A percentile compares a stretch with the other conserved stretches of the same genome.
These are phyloP conservation scores for Serripes groenlandicus DNA, from an alignment of 2,888 invertebrate species.

Conservation along the genomic window DNA sequence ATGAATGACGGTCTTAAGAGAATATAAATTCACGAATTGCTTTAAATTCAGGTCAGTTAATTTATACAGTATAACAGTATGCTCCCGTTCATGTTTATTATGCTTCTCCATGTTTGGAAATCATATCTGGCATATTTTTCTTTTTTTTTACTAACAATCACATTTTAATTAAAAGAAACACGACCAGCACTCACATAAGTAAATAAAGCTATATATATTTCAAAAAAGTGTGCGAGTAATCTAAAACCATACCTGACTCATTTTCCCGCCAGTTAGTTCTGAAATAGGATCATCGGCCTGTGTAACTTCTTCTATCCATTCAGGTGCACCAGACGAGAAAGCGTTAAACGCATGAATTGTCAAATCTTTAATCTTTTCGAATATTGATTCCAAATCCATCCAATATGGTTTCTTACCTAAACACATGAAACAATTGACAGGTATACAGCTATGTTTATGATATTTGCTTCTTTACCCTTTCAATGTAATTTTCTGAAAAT, in stretches of 20 bases:
- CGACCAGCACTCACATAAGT: background rate
- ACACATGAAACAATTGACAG: no score
- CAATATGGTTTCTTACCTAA: conserved; percentile 74
- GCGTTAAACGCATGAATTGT: conserved; percentile 49
- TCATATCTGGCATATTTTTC: background rate
- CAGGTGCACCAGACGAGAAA: conserved; percentile 56
- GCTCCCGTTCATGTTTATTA: no score
- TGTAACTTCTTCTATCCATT: conserved; percentile 61
- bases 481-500: no score
- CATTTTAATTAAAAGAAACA: background rate
- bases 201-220: no score
- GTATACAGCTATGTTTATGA: no score
- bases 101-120: no score
- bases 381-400: conserved; percentile 71
- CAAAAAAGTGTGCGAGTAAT: no score
- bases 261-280: conserved; percentile 64
- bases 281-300: conserved; percentile 63
- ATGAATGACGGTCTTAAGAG: no score
- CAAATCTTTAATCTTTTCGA: conserved; percentile 57
- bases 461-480: no score
- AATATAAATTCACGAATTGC: no score
- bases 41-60: no score
- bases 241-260: conserved; percentile 52
- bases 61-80: no score
- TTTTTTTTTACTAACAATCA: background rate